Conservation (phyloP, 2,888 invertebrate genomes). For the Xiphydria camelus region DNA sequence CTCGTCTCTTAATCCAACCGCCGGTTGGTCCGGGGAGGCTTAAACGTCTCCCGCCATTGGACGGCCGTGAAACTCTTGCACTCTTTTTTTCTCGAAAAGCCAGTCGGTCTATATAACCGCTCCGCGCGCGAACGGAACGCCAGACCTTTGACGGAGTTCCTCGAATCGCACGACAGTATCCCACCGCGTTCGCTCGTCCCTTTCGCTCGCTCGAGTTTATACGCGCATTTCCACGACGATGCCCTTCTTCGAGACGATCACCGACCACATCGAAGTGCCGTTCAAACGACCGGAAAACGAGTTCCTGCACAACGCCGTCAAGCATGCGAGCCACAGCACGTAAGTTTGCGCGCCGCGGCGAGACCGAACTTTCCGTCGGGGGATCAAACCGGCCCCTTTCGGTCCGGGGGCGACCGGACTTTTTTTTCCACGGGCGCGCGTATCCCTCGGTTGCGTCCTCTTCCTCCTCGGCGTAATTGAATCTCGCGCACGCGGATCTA, state of each 20-base stretch:
- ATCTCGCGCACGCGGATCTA: too few relatives aligned
- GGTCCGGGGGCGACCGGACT: too few relatives aligned
- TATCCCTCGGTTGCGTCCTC: too few relatives aligned
- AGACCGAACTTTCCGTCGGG: too few relatives aligned
- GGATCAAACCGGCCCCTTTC: too few relatives aligned
- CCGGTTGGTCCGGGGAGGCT: slow-evolving; percentile 30
- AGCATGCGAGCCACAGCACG: slow-evolving; percentile 33
- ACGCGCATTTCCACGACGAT: slow-evolving; percentile 24
- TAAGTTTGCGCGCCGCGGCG: too few relatives aligned
- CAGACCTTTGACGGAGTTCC: slow-evolving; percentile 16
- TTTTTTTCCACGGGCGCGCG: too few relatives aligned
- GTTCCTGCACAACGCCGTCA: slow-evolving; percentile 38
- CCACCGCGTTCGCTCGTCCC: slow-evolving; percentile 1
- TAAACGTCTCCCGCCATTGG: slow-evolving; percentile 25
- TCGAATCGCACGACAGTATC: too few relatives aligned
- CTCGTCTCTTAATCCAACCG: slow-evolving; percentile 22
- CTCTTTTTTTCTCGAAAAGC: slow-evolving; percentile 20
- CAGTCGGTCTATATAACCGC: slow-evolving; percentile 30
- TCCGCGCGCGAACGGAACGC: slow-evolving; percentile 2
- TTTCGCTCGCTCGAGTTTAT: too few relatives aligned
- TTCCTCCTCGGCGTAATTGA: too few relatives aligned
- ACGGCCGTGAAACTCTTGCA: slow-evolving; percentile 9
- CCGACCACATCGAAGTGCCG: slow-evolving; percentile 30
- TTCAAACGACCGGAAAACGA: slow-evolving; percentile 45
- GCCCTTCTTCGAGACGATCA: slow-evolving; percentile 39